Base-by-base conservation (phyloP, 1,140 invertebrate genomes). In the Bombus superbus region DNA sequence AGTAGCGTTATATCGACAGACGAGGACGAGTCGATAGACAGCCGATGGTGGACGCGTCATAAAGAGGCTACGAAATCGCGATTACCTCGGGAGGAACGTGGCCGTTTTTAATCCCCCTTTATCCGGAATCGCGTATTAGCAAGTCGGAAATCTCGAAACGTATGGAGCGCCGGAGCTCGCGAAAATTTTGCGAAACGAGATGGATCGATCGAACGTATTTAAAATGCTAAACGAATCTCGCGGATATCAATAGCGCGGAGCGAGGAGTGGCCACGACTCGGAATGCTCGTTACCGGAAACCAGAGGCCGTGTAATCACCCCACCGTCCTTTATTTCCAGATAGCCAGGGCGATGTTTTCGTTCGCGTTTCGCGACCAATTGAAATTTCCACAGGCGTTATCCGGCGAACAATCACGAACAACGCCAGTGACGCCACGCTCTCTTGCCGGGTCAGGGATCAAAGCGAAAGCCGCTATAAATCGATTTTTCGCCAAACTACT, bases 211-310 rank as follows among this genome's bases (percentile, higher is more conserved):
- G 47, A 18, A 25, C 1, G 9, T 38, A 66, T 66, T 83, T 53
- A 32, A 83, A 76, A 77, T 83, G 81, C 44, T 83, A 83, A 83
- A 77, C 35, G 57, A 64, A 81, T 62, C 68, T 62, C 25, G 68
- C 25, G 47, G 40, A 47, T 85, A 44, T 32, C 53, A 38, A 40
- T 53, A 28, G 15, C 22, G 22, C 5, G 35, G 9, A 4, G 0
- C 4, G 2, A 42, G 10, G 22, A 9, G n/a, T 15, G 69, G 35
- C 38, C 40, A 11, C 47, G 22, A 40, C 18, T 71, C 32, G 66
- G 75, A 73, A 73, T 53, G 32, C 83, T 81, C 83, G 83, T 85
- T 85, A 81, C 57, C 47, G 66, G 76, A 72, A 66, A 85, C 77
- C 53, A 13, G 38, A 80, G 68, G 40, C 25, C 68, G 77, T 57